Evolutionary conservation across 1,140 invertebrate species (phyloP).

Genomic region (Chrysopa pallens): DNA sequence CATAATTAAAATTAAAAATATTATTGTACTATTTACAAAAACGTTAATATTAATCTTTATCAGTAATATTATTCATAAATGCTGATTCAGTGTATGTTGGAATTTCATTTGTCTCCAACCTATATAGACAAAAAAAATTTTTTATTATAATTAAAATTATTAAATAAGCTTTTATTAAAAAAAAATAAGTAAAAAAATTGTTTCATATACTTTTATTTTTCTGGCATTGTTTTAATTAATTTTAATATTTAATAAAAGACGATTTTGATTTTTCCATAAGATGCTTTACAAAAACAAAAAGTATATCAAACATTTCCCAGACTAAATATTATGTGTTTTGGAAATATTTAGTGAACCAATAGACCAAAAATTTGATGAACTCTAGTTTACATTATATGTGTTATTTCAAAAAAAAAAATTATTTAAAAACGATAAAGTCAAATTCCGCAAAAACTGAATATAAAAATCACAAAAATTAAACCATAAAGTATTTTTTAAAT

Average conservation of each 20-base stretch:
- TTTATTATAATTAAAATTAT: neutral
- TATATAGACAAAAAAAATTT: neutral
- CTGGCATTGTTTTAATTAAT: neutral
- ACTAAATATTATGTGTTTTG: too few species aligned
- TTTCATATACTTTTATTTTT: neutral
- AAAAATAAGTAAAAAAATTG: too few species aligned
- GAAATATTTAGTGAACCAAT: too few species aligned
- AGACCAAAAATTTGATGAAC: too few species aligned
- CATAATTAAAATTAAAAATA: neutral
- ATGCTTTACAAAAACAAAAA: too few species aligned
- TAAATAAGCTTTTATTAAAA: neutral
- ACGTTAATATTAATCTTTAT: neutral
- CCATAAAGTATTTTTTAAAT: too few species aligned
- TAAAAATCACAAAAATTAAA: too few species aligned
- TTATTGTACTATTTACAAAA: neutral
- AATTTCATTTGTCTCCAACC: neutral
- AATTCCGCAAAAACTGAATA: too few species aligned
- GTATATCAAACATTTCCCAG: too few species aligned
- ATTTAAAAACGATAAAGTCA: too few species aligned
- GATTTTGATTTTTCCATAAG: neutral
- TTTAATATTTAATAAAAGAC: neutral
- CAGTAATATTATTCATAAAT: neutral
- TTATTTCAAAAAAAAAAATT: too few species aligned
- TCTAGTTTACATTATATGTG: too few species aligned
- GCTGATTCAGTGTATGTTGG: neutral